Conservation (phyloP, 2,888 invertebrate genomes). For the Epinotia bilunana region DNA sequence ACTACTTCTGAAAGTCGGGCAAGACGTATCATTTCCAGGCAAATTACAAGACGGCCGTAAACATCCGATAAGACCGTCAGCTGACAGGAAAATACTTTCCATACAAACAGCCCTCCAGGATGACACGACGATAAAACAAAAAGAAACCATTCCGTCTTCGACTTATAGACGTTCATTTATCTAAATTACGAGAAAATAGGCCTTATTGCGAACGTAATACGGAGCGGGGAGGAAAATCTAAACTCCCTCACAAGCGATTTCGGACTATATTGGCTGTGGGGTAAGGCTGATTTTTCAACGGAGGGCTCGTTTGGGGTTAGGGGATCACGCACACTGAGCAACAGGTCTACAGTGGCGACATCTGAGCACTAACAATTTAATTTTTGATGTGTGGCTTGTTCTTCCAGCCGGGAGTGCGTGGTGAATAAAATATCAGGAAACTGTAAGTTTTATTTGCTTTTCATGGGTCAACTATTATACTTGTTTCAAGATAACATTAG, state of each 20-base stretch:
- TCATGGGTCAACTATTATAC: too few relatives aligned
- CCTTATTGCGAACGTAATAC: slow-evolving; percentile 52
- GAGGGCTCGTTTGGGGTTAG: slow-evolving; percentile 60
- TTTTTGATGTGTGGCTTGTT: slow-evolving; percentile 39
- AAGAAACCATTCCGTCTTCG: slow-evolving; percentile 38
- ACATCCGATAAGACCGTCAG: slow-evolving; percentile 25
- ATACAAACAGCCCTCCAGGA: slow-evolving; percentile 28
- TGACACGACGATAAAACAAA: slow-evolving; percentile 39
- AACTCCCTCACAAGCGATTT: slow-evolving; percentile 46
- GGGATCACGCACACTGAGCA: slow-evolving; percentile 63
- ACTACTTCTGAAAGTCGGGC: background rate
- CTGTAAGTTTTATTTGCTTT: background rate
- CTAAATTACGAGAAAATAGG: slow-evolving; percentile 38
- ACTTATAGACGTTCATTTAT: slow-evolving; percentile 38
- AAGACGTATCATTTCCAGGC: background rate
- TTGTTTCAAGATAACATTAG: too few relatives aligned
- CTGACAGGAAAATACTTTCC: slow-evolving; percentile 30
- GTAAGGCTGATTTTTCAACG: slow-evolving; percentile 51
- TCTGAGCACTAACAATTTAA: slow-evolving; percentile 57
- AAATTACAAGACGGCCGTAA: slow-evolving; percentile 29
- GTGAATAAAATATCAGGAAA: slow-evolving; percentile 25
- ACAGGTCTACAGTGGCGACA: slow-evolving; percentile 70
- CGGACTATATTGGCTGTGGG: slow-evolving; percentile 45
- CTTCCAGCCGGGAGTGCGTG: background rate
- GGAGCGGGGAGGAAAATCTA: slow-evolving; percentile 49